Percentiles rank a stretch among this genome's conserved stretches.
phyloP scores from a whole-genome alignment of 2,797 vertebrate species.

The Chlorospingus flavigularis region DNA sequence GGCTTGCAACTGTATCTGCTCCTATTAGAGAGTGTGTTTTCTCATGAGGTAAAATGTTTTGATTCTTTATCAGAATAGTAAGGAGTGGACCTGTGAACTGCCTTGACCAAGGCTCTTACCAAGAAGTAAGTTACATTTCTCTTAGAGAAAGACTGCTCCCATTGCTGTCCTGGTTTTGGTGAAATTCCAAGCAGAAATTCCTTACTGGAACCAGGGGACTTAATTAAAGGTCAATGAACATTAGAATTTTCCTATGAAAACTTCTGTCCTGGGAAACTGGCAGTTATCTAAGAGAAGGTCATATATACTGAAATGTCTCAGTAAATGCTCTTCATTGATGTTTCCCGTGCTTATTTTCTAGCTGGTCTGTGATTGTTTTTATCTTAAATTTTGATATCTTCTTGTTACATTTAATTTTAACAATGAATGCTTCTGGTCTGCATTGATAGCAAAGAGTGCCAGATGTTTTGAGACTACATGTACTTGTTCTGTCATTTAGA shows the following conservation, averaged over 20 bases:
- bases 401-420: not conserved
- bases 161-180: not conserved
- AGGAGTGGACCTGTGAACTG: not conserved
- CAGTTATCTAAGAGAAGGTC: not conserved
- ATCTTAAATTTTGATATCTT: not conserved
- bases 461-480: not conserved
- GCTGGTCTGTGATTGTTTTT: not conserved
- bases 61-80: not conserved
- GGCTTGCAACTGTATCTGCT: not conserved
- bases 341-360: not conserved
- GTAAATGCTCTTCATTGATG: not conserved
- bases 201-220: not conserved
- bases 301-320: not conserved
- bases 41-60: rapidly evolving
- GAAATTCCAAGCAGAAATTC: not conserved
- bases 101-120: not conserved
- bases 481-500: not conserved
- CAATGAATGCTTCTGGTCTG: not conserved
- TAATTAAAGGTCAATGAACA: not conserved
- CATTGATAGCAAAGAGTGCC: not conserved
- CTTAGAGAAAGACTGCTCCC: not conserved
- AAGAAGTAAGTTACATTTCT: not conserved
- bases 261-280: not conserved
- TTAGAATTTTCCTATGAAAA: not conserved
- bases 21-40: not conserved